Evolutionary conservation across 2,113 vertebrate genomes (phyloP), one percentile per base, ranked within the genome.

Genomic region (Rafetus swinhoei): DNA sequence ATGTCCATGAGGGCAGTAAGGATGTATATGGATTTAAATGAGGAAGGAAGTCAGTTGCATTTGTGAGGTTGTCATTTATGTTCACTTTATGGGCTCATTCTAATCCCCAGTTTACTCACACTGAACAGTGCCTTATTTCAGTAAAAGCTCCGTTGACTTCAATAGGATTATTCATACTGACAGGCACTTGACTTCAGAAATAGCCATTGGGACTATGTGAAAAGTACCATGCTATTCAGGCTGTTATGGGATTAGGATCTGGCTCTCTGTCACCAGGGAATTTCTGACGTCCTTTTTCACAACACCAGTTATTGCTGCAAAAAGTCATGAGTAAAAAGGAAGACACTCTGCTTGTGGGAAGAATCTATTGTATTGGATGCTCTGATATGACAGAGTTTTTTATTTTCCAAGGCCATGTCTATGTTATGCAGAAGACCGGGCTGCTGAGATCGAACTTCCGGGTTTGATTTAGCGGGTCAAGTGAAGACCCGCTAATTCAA

Each of bases 31-130:
- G 1, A 14, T 11, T 59, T 3, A 92, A 81, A 82, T 77, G 29
- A 52, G 13, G 55, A 81, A 62, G 1, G 5, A 7, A 45, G 1
- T 1, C 81, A 27, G 12, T 1, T n/a, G 81, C 18, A 0, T 0
- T 53, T 74, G 11, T 65, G 14, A 89, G 14, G 1, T 1, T 1
- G 0, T 3, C 72, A 24, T 10, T 39, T 8, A 5, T 21, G 1
- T 24, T 7, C 4, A 0, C 22, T 84, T 82, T 45, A 79, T 29
- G 2, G 74, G 53, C 62, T 29, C 53, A 59, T 81, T 11, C 8
- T 29, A 11, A 60, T 0, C 3, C 21, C 21, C 11, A 72, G 62
- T 69, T 69, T n/a, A 69, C 15, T 69, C 62, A 69, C 62, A 10
- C 0, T 22, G 12, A 24, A 6, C 2, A 76, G 35, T 76, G 12